phyloP scores from a whole-genome alignment of 1,140 invertebrate genomes.

The Drosophila lowei region DNA sequence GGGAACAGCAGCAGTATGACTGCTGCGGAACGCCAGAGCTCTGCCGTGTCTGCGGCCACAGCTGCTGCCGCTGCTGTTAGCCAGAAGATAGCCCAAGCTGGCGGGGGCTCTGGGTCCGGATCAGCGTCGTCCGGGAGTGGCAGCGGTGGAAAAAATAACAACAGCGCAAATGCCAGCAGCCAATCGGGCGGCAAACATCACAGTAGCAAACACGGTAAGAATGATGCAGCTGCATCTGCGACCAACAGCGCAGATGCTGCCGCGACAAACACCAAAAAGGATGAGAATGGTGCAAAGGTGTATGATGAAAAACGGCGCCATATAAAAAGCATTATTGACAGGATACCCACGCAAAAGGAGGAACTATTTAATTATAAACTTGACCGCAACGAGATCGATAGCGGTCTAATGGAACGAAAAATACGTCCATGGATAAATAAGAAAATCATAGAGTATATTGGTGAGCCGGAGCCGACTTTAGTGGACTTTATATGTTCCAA shows the following conservation, averaged over 20 bases:
- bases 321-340: conserved; percentile 98
- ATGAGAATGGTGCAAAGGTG: conserved; percentile 87
- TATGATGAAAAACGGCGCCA: conserved; percentile 97
- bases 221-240: conserved; percentile 70
- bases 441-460: conserved; percentile 99
- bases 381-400: conserved; percentile 92
- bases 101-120: conserved; percentile 17
- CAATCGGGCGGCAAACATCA: conserved; percentile 28
- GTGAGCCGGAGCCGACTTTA: conserved; percentile 98
- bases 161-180: conserved; percentile 11
- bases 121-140: conserved; percentile 23
- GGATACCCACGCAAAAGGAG: conserved; percentile 98
- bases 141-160: conserved; percentile 25
- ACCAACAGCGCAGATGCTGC: conserved; percentile 55
- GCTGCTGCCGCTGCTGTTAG: conserved; percentile 72
- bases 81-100: conserved; percentile 65
- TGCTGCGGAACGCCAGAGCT: conserved; percentile 66
- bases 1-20: conserved; percentile 6
- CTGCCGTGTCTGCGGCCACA: conserved; percentile 69
- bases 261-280: conserved; percentile 86
- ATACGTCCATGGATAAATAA: conserved; percentile 99
- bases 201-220: conserved; percentile 70
- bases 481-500: conserved; percentile 99
- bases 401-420: conserved; percentile 95
- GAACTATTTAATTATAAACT: conserved; percentile 97